These are phyloP conservation scores for Trachythela sp. DNA, from an alignment of 64 coral and sea anemone genomes.

Conservation along the genomic window DNA sequence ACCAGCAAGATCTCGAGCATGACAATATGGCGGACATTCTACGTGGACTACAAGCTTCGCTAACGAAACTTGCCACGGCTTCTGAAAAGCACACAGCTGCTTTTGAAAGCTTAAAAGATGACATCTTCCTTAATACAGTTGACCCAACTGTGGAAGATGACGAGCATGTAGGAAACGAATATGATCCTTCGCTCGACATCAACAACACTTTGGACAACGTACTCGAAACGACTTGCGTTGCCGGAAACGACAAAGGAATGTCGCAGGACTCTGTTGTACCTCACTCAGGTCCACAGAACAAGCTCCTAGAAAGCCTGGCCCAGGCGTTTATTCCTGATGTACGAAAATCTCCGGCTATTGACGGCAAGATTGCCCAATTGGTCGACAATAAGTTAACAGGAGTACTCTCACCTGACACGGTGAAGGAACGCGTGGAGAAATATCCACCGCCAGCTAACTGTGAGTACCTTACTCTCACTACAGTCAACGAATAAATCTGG, in stretches of 20 bases:
- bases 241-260: not conserved
- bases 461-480: not conserved
- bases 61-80: not conserved
- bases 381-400: constrained; percentile 24
- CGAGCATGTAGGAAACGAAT: not conserved
- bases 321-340: constrained; percentile 8
- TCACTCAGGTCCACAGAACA: constrained; percentile 12
- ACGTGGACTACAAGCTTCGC: not conserved
- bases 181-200: not conserved
- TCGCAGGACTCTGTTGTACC: not conserved
- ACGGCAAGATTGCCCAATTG: constrained; percentile 35
- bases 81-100: not conserved
- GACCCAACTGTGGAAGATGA: not conserved
- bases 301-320: constrained; percentile 23
- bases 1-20: not conserved
- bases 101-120: not conserved
- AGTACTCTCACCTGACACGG: constrained; percentile 14
- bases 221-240: not conserved
- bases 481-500: not conserved
- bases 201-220: not conserved
- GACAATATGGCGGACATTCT: not conserved
- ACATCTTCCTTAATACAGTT: not conserved
- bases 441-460: constrained; percentile 30
- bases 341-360: not conserved
- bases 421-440: constrained; percentile 3